A percentile compares a stretch with the other conserved stretches of the same genome.
Conservation (phyloP, 2,113 vertebrate genomes). For the Anguilla japonica region DNA sequence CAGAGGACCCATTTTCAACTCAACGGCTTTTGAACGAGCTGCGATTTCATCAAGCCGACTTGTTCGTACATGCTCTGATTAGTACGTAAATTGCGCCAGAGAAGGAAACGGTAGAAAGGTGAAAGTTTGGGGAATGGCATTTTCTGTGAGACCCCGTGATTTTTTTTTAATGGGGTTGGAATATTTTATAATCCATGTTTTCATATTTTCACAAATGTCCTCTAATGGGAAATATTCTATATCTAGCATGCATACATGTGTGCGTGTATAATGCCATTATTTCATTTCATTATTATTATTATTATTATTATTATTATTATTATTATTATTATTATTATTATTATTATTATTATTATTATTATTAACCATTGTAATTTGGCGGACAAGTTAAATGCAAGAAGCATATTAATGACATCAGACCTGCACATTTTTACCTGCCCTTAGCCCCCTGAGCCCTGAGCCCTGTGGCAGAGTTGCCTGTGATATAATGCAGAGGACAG, state of each 20-base stretch:
- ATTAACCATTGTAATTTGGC: background rate
- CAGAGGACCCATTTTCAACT: conserved; percentile 7
- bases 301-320: background rate
- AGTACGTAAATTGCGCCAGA: background rate
- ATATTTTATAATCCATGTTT: background rate
- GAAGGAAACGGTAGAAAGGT: background rate
- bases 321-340: background rate
- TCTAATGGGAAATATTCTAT: background rate
- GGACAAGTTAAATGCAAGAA: background rate
- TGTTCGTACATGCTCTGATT: background rate
- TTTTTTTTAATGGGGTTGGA: background rate
- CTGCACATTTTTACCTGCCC: background rate
- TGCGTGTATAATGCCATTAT: background rate
- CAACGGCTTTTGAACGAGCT: background rate
- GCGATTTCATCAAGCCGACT: background rate
- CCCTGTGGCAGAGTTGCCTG: background rate
- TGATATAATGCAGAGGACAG: background rate
- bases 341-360: background rate
- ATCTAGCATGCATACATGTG: background rate
- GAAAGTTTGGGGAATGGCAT: background rate
- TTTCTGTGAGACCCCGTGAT: background rate
- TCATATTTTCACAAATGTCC: background rate
- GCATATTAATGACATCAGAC: background rate
- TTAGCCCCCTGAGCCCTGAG: background rate
- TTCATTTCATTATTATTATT: background rate